These are phyloP conservation scores for Drosophila mayaguana DNA, from an alignment of 2,888 invertebrate species.

Conservation along the genomic window DNA sequence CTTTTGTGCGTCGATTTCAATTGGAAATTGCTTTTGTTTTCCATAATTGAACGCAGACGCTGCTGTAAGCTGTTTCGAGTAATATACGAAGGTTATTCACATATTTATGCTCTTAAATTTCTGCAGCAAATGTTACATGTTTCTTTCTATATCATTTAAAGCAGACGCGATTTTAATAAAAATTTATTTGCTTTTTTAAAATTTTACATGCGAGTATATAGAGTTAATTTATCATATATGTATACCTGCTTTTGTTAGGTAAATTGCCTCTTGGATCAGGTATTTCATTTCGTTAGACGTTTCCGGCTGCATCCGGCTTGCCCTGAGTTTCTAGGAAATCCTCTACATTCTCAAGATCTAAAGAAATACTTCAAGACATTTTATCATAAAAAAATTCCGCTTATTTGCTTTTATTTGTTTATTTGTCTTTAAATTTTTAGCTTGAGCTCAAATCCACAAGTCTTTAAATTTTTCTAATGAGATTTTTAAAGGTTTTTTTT, in stretches of 20 bases:
- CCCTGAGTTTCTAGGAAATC: neutral
- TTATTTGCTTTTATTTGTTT: neutral
- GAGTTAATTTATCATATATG: neutral
- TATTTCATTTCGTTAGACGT: neutral
- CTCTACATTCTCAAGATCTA: neutral
- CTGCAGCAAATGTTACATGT: no score
- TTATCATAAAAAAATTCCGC: neutral
- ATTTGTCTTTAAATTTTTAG: neutral
- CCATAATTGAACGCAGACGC: neutral
- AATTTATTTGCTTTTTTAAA: neutral
- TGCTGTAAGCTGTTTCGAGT: neutral
- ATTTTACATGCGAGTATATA: neutral
- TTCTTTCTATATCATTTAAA: neutral
- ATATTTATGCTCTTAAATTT: neutral
- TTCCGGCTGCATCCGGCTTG: neutral
- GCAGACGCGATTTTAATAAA: neutral
- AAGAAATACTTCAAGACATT: neutral
- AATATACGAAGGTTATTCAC: neutral
- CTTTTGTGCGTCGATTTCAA: slow-evolving; percentile 33
- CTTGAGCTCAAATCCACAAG: neutral
- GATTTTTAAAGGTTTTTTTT: neutral
- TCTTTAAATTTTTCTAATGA: neutral
- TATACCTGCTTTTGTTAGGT: neutral
- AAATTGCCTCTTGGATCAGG: neutral
- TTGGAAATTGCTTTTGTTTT: slow-evolving; percentile 20